These are phyloP conservation scores for Ceryle rudis DNA, from an alignment of 2,797 vertebrate species.

Conservation along the genomic window DNA sequence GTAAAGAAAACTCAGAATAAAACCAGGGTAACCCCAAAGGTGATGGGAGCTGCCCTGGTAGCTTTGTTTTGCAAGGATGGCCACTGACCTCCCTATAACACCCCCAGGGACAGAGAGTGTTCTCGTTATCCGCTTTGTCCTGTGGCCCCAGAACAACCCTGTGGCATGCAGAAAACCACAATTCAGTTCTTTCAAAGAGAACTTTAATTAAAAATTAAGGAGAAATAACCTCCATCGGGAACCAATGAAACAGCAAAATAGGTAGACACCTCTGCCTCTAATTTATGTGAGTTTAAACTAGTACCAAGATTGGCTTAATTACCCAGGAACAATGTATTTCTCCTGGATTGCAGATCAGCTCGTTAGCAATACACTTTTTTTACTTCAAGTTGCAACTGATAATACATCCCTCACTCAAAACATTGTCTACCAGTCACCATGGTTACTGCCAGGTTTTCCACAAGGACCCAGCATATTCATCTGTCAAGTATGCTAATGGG, in stretches of 20 bases:
- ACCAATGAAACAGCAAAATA: neutral
- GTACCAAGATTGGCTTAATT: constrained; percentile 67
- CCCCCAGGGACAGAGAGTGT: neutral
- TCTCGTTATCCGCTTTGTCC: neutral
- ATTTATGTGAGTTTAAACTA: constrained; percentile 60
- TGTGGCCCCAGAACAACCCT: neutral
- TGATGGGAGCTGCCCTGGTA: neutral
- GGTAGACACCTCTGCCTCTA: constrained; percentile 35
- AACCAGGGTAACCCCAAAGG: neutral
- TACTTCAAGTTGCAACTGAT: constrained; percentile 73
- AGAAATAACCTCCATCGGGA: neutral
- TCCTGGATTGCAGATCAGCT: constrained; percentile 53
- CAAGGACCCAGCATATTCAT: constrained; percentile 77
- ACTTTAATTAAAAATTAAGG: constrained; percentile 35
- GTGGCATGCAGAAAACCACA: neutral
- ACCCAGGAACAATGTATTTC: constrained; percentile 59
- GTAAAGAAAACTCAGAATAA: neutral
- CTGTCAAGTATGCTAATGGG: constrained; percentile 81
- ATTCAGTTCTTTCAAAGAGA: neutral
- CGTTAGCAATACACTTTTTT: constrained; percentile 43
- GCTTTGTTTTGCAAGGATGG: neutral
- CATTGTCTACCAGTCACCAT: constrained; percentile 78
- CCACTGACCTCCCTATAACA: no score
- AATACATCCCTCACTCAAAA: constrained; percentile 76
- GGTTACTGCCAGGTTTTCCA: constrained; percentile 78